Percentiles rank a stretch among this genome's conserved stretches.
These are phyloP conservation scores for Nothoprocta pentlandii DNA, from an alignment of 2,113 vertebrate species.

Conservation along the genomic window DNA sequence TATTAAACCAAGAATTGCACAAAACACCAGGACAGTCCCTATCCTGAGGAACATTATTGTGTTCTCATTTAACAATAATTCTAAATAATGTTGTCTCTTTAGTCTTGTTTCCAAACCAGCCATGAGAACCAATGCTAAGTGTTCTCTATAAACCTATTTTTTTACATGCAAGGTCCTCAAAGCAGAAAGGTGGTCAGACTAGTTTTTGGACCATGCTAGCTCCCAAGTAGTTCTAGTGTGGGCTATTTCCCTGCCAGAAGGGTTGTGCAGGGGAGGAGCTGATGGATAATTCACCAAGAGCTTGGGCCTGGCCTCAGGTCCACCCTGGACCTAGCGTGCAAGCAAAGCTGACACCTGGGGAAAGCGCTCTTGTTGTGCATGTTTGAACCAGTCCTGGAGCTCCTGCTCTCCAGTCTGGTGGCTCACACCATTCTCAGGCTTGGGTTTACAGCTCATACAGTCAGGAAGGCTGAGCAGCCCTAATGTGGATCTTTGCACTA, in stretches of 20 bases:
- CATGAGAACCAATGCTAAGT: neutral
- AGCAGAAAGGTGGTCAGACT: neutral
- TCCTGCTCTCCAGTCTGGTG: neutral
- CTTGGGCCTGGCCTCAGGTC: rapidly evolving
- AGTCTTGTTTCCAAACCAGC: neutral
- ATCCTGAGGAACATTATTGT: neutral
- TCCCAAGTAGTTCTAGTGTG: neutral
- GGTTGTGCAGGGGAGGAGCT: neutral
- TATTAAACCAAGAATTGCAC: neutral
- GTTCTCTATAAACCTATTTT: neutral
- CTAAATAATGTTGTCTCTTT: neutral
- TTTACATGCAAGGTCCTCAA: neutral
- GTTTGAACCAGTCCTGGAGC: neutral
- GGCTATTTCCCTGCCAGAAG: neutral
- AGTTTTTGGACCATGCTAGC: neutral
- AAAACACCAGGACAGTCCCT: neutral
- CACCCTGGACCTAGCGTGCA: neutral
- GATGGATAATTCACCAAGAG: neutral
- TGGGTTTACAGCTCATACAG: neutral
- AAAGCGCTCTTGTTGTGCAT: rapidly evolving
- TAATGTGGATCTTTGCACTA: neutral
- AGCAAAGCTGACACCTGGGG: neutral
- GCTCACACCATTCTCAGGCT: neutral
- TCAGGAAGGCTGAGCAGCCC: neutral
- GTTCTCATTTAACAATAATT: neutral